A percentile compares a stretch with the other conserved stretches of the same genome.
These are phyloP conservation scores for Volucella bombylans DNA, from an alignment of 2,888 invertebrate genomes.

Conservation along the genomic window DNA sequence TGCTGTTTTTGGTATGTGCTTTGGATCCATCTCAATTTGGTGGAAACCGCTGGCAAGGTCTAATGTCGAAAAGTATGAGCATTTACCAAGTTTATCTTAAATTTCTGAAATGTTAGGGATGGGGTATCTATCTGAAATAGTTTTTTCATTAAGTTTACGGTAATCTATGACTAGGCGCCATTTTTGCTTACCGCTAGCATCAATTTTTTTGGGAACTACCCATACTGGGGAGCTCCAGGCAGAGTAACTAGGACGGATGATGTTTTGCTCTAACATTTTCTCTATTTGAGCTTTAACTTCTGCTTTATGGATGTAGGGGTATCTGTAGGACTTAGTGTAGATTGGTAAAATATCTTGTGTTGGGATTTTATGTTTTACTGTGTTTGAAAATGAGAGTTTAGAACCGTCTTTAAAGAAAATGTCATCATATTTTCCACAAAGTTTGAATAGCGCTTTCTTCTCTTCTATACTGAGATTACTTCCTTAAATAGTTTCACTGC, in stretches of 20 bases:
- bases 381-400: slow-evolving; percentile 12
- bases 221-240: not conserved
- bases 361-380: not conserved
- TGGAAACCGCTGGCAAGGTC: not conserved
- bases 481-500: too few relatives aligned
- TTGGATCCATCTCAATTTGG: not conserved
- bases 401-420: too few relatives aligned
- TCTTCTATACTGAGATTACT: not conserved
- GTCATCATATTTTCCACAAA: slow-evolving; percentile 7
- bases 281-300: slow-evolving; percentile 8
- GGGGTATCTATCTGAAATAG: not conserved
- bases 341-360: slow-evolving; percentile 5
- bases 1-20: not conserved
- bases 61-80: too few relatives aligned
- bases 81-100: not conserved
- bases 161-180: not conserved
- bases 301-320: slow-evolving; percentile 8
- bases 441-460: not conserved
- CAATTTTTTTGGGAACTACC: not conserved
- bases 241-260: slow-evolving; percentile 11
- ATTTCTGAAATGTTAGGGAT: not conserved
- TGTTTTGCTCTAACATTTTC: slow-evolving; percentile 1
- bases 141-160: not conserved
- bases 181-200: slow-evolving; percentile 4
- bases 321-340: slow-evolving; percentile 8